phyloP scores from a whole-genome alignment of 2,797 vertebrate genomes.

The Botia kubotai region DNA sequence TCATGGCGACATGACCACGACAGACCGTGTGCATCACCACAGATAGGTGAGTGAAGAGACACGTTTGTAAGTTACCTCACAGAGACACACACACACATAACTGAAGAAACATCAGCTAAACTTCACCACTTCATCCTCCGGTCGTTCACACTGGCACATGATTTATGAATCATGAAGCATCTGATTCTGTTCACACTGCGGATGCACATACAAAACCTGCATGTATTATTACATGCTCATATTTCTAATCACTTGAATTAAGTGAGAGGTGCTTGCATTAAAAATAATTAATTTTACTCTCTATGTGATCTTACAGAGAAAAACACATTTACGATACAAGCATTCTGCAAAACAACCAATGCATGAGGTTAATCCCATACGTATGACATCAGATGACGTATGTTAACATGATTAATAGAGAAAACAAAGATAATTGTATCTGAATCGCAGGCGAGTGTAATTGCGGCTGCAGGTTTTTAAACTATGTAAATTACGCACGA shows the following conservation, averaged over 20 bases:
- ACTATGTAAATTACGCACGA: not conserved
- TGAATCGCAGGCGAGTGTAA: too few species aligned
- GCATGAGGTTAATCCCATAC: not conserved
- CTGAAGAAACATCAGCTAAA: too few species aligned
- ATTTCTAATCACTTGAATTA: not conserved
- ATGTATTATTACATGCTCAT: not conserved
- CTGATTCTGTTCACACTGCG: not conserved
- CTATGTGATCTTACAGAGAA: not conserved
- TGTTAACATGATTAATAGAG: too few species aligned
- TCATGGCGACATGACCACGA: conserved; percentile 59
- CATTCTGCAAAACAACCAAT: not conserved
- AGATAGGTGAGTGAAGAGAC: too few species aligned
- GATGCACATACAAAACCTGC: not conserved
- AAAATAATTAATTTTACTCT: not conserved
- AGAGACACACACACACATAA: too few species aligned
- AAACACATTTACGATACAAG: not conserved
- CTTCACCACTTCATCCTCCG: not conserved
- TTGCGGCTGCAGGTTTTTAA: too few species aligned
- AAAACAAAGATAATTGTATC: too few species aligned
- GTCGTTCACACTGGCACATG: not conserved
- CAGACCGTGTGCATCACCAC: conserved; percentile 77
- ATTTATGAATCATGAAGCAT: conserved; percentile 29
- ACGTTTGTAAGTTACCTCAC: not conserved
- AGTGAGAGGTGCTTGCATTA: not conserved
- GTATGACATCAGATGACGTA: not conserved